A percentile compares a stretch with the other conserved stretches of the same genome.
Conservation (phyloP, 2,113 vertebrate species). For the Pleuronectes platessa region DNA sequence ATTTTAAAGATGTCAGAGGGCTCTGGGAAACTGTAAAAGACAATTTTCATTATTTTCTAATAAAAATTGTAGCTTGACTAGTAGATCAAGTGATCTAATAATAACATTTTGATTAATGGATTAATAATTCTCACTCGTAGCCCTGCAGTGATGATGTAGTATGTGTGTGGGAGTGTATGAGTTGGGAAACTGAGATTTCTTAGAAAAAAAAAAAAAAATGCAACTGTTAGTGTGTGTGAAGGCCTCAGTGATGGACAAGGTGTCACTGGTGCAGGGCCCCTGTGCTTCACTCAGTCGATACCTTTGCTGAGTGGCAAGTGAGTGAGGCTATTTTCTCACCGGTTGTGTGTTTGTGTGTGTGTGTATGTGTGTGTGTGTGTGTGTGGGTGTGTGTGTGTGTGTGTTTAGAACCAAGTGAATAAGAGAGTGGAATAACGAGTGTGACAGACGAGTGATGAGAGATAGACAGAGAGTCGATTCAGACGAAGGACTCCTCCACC, state of each 20-base stretch:
- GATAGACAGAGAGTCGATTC: constrained; percentile 40
- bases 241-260: constrained; percentile 62
- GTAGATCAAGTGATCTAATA: no score
- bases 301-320: constrained; percentile 58
- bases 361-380: constrained; percentile 25
- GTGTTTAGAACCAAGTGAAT: constrained; percentile 5
- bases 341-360: constrained; percentile 34
- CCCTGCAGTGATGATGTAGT: no score
- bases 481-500: not conserved
- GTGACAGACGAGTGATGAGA: constrained; percentile 57
- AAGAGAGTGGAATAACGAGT: constrained; percentile 18
- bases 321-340: constrained; percentile 43
- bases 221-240: not conserved
- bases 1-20: not conserved
- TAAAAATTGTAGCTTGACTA: no score
- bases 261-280: constrained; percentile 35
- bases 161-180: not conserved
- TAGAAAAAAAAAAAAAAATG: constrained; percentile 16
- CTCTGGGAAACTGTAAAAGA: not conserved
- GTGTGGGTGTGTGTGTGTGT: not conserved
- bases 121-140: no score
- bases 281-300: constrained; percentile 46
- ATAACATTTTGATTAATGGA: no score
- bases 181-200: constrained; percentile 14
- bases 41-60: not conserved